Evolutionary conservation across 2,113 vertebrate species (phyloP).

Genomic region (Ophthalmolycus amberensis): DNA sequence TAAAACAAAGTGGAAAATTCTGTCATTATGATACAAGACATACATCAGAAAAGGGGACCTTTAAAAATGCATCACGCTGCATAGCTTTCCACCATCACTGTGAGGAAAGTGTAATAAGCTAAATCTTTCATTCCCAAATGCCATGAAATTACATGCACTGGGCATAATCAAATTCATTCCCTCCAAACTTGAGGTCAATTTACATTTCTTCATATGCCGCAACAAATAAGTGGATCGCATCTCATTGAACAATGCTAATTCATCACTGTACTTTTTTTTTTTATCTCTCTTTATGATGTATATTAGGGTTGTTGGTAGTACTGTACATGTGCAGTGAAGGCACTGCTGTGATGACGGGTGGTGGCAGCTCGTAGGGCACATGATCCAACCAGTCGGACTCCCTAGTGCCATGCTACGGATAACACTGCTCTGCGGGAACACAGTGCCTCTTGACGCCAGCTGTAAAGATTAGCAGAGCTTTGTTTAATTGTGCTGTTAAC

Average conservation of each 20-base stretch:
- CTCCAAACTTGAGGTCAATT: conserved; percentile 68
- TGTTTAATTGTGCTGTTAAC: conserved; percentile 79
- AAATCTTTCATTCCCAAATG: conserved; percentile 66
- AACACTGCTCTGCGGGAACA: conserved; percentile 56
- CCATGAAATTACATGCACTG: conserved; percentile 70
- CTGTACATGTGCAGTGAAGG: conserved; percentile 29
- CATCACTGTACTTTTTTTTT: conserved; percentile 53
- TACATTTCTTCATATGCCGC: conserved; percentile 71
- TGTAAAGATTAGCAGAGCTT: conserved; percentile 80
- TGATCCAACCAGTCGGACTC: conserved; percentile 71
- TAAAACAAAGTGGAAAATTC: neutral
- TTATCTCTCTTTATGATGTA: conserved; percentile 53
- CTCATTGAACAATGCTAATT: conserved; percentile 79
- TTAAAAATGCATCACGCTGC: conserved; percentile 49
- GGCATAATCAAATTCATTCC: conserved; percentile 76
- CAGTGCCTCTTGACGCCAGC: conserved; percentile 68
- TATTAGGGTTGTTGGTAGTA: conserved; percentile 41
- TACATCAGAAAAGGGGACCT: conserved; percentile 22
- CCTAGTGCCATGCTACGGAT: conserved; percentile 42
- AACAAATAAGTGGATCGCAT: conserved; percentile 67
- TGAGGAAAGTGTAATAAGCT: conserved; percentile 31
- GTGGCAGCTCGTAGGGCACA: conserved; percentile 55
- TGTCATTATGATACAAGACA: conserved; percentile 1
- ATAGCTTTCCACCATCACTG: conserved; percentile 43
- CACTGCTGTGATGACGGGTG: conserved; percentile 40